A percentile compares a stretch with the other conserved stretches of the same genome.
Conservation (phyloP, 92 coral and sea anemone species). For the Bergia puertoricense region DNA sequence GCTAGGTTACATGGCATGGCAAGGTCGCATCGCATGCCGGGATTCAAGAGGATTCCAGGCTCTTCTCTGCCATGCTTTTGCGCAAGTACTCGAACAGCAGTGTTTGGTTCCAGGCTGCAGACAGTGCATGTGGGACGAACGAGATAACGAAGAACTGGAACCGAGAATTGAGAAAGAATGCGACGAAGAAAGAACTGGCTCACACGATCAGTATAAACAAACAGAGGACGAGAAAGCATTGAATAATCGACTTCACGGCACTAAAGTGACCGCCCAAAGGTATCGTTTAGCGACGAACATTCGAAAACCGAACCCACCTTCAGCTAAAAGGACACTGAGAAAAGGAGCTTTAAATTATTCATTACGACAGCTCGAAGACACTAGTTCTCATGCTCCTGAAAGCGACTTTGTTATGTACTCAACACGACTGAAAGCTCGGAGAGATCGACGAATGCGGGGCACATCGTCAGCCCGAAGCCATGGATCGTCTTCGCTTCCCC, state of each 20-base stretch:
- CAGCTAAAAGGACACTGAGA: not conserved
- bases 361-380: not conserved
- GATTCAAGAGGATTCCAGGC: constrained; percentile 22
- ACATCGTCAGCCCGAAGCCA: not conserved
- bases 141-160: not conserved
- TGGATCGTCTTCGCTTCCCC: not conserved
- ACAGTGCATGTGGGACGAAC: constrained; percentile 27
- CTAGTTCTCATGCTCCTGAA: not conserved
- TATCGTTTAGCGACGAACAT: not conserved
- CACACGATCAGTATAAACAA: not conserved
- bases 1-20: constrained; percentile 35
- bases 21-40: constrained; percentile 40
- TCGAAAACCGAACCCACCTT: not conserved
- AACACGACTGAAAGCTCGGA: constrained; percentile 15
- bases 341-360: constrained; percentile 10
- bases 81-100: constrained; percentile 30
- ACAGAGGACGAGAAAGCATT: not conserved
- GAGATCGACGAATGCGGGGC: not conserved
- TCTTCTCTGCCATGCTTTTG: constrained; percentile 33
- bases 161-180: not conserved
- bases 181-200: not conserved
- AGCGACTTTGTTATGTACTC: constrained; percentile 20
- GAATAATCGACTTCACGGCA: constrained; percentile 12
- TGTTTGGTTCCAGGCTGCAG: constrained; percentile 44
- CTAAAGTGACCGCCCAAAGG: not conserved